Conservation (phyloP, 2,113 vertebrate species). For the Neolamprologus toae region DNA sequence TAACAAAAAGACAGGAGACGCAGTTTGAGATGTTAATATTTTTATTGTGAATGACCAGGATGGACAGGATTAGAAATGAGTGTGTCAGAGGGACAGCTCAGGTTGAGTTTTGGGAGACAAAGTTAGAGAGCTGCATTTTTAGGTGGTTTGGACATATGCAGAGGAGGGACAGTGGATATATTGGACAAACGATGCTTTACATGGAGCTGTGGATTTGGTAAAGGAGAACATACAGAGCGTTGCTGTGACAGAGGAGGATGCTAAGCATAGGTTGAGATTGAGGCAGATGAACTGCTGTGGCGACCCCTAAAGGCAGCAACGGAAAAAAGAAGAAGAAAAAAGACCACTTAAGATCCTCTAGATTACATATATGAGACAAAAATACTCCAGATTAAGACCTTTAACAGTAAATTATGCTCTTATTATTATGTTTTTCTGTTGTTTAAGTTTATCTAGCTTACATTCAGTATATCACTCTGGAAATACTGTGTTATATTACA, state of each 20-base stretch:
- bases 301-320: background rate
- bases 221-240: background rate
- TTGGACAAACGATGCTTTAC: background rate
- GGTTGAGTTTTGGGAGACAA: background rate
- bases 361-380: background rate
- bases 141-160: background rate
- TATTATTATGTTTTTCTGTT: background rate
- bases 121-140: background rate
- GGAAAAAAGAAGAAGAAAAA: background rate
- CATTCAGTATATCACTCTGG: fast-evolving
- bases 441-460: background rate
- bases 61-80: background rate
- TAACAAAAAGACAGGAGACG: background rate
- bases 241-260: background rate
- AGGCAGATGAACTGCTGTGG: background rate
- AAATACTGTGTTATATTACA: background rate
- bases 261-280: background rate
- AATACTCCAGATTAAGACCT: background rate
- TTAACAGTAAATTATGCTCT: background rate
- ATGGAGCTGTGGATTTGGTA: background rate
- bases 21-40: background rate
- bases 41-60: background rate
- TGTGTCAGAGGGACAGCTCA: fast-evolving
- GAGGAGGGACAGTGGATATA: background rate
- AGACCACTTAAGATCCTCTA: background rate